Conservation (phyloP, 2,797 vertebrate species). For the Scolopax bukidnonensis region DNA sequence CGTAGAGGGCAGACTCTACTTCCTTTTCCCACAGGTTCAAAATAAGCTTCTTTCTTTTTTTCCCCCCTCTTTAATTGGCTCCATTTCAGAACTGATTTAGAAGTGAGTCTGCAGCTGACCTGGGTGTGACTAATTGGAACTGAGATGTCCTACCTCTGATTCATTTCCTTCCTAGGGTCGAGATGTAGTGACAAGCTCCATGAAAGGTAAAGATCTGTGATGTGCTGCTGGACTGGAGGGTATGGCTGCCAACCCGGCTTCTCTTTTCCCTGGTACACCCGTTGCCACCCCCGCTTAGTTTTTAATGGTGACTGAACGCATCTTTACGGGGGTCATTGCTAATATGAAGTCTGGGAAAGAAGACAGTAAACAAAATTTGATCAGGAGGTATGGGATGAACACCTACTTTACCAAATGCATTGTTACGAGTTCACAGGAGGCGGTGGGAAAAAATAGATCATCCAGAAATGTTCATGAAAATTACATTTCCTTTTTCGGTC, state of each 20-base stretch:
- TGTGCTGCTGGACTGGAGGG: neutral
- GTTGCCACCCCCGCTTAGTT: neutral
- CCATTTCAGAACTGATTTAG: constrained; percentile 12
- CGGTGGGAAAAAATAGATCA: neutral
- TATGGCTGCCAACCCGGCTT: neutral
- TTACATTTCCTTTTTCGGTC: neutral
- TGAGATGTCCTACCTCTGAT: neutral
- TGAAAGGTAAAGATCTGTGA: constrained; percentile 46
- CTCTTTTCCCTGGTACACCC: neutral
- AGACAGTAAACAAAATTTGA: constrained; percentile 60
- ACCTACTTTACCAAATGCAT: constrained; percentile 42
- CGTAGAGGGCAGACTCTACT: constrained; percentile 48
- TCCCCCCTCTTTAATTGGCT: neutral
- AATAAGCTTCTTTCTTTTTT: neutral
- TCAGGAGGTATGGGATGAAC: constrained; percentile 54
- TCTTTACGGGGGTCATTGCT: constrained; percentile 7
- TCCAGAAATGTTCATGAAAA: neutral
- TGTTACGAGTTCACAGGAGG: constrained; percentile 30
- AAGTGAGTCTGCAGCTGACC: constrained; percentile 6
- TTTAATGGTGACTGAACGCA: neutral
- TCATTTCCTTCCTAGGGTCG: neutral
- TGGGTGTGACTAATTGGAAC: neutral
- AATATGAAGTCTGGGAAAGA: constrained; percentile 1
- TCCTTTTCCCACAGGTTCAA: neutral
- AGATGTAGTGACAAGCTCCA: neutral